Conservation (phyloP, 2,797 vertebrate species). For the Macropus fuliginosus region DNA sequence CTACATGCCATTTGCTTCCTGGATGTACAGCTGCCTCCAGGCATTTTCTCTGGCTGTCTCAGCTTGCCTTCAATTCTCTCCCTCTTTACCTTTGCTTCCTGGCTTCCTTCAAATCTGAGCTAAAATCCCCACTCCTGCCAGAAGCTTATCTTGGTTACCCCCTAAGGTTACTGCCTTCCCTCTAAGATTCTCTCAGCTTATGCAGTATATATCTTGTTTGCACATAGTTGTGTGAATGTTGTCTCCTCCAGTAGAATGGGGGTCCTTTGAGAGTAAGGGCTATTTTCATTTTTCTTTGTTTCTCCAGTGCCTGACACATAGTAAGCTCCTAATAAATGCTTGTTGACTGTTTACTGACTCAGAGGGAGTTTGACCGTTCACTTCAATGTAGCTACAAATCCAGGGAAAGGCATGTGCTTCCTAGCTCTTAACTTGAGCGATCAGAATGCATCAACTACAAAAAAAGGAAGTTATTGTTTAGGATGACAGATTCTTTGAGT, state of each 20-base stretch:
- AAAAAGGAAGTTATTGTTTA: not conserved
- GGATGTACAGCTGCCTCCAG: not conserved
- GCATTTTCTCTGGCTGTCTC: not conserved
- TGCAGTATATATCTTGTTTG: not conserved
- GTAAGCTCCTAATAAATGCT: not conserved
- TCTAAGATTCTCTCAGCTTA: not conserved
- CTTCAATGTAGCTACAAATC: not conserved
- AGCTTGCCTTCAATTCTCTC: not conserved
- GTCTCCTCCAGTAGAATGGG: not conserved
- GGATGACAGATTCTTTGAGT: not conserved
- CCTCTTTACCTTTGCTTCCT: not conserved
- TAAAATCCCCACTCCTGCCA: not conserved
- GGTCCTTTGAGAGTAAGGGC: not conserved
- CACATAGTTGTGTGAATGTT: not conserved
- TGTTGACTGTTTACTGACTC: not conserved
- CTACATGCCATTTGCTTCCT: not conserved
- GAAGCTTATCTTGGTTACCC: not conserved
- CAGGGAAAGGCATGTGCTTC: no score
- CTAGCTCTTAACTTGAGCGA: not conserved
- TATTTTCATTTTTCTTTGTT: not conserved
- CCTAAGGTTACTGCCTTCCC: not conserved
- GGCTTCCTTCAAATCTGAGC: not conserved
- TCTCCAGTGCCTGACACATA: not conserved
- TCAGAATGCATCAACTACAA: not conserved
- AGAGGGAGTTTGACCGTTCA: not conserved